phyloP scores from a whole-genome alignment of 2,888 invertebrate genomes.

The Epinotia demarniana region DNA sequence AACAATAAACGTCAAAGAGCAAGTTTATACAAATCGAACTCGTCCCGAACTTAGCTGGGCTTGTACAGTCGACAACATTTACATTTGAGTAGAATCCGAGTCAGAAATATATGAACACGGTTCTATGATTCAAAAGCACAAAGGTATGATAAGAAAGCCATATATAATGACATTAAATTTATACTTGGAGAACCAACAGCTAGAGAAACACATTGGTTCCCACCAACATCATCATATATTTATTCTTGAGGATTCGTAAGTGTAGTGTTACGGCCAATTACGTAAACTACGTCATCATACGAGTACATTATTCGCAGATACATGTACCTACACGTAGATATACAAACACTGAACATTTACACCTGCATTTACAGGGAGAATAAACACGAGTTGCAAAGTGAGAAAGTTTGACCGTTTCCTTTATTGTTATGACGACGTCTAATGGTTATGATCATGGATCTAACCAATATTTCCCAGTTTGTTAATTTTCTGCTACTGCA shows the following conservation, averaged over 20 bases:
- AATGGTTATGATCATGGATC: neutral
- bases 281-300: no score
- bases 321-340: neutral
- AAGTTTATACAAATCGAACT: neutral
- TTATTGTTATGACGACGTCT: neutral
- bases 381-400: neutral
- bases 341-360: neutral
- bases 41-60: neutral
- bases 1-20: neutral
- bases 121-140: no score
- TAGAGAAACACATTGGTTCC: no score
- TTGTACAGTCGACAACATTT: neutral
- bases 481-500: neutral
- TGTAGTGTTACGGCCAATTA: no score
- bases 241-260: no score
- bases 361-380: neutral
- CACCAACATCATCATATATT: no score
- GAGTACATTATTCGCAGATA: neutral
- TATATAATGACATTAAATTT: no score
- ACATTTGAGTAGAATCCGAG: no score
- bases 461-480: neutral
- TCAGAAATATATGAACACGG: no score
- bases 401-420: neutral
- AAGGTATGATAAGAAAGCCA: no score
- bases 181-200: no score